phyloP scores from a whole-genome alignment of 92 coral and sea anemone genomes.

The Chrysogorgia sp. region DNA sequence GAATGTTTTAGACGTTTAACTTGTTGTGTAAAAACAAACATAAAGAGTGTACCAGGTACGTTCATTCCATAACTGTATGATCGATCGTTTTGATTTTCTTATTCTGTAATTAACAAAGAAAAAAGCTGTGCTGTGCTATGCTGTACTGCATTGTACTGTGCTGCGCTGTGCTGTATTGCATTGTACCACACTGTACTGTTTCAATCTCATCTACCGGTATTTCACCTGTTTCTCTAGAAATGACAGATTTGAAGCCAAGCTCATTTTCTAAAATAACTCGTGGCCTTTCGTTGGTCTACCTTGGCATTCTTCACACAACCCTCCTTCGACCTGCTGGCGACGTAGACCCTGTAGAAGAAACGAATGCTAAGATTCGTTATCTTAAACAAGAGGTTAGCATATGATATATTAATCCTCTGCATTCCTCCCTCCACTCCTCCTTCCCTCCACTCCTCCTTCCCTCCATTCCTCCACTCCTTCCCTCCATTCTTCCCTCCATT shows the following conservation, averaged over 20 bases:
- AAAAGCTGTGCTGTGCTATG: too few relatives aligned
- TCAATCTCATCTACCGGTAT: too few relatives aligned
- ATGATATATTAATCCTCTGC: not conserved
- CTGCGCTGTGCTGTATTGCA: too few relatives aligned
- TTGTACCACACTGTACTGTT: too few relatives aligned
- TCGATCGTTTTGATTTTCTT: too few relatives aligned
- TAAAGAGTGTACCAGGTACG: not conserved
- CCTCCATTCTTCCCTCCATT: too few relatives aligned
- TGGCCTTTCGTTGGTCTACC: slow-evolving; percentile 74
- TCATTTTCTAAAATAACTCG: slow-evolving; percentile 30
- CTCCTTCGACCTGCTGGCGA: slow-evolving; percentile 85
- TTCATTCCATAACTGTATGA: not conserved
- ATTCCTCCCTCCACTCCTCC: too few relatives aligned
- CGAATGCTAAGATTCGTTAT: slow-evolving; percentile 66
- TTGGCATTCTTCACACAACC: slow-evolving; percentile 74
- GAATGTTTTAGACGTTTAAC: not conserved
- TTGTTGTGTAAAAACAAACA: not conserved
- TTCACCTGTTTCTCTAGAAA: too few relatives aligned
- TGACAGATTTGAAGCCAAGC: not conserved
- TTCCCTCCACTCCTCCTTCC: too few relatives aligned
- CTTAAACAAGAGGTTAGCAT: slow-evolving; percentile 68
- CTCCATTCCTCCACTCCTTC: too few relatives aligned
- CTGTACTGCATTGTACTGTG: too few relatives aligned
- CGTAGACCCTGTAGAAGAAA: slow-evolving; percentile 89
- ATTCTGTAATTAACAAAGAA: too few relatives aligned